Evolutionary conservation across 2,113 vertebrate genomes (phyloP).

Genomic region (Clarias magur): DNA sequence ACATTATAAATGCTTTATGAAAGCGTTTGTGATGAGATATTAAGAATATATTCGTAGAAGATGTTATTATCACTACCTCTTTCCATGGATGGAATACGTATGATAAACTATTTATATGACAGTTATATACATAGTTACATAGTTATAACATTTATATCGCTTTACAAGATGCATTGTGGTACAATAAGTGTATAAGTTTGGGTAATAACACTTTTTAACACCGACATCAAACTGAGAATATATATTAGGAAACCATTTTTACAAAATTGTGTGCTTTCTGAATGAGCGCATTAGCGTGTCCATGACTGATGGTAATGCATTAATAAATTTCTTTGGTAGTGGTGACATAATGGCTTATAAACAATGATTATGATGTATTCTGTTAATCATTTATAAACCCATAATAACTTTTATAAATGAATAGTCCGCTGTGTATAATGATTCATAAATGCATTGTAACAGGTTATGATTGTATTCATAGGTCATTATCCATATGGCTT

Average conservation of each 20-base stretch:
- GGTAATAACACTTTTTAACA: neutral
- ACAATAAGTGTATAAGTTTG: too few relatives aligned
- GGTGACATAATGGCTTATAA: too few relatives aligned
- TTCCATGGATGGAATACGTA: neutral
- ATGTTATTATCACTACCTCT: neutral
- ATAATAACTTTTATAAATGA: neutral
- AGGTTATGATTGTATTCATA: too few relatives aligned
- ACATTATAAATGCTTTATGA: neutral
- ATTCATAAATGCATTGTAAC: too few relatives aligned
- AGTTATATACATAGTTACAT: neutral
- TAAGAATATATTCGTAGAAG: neutral
- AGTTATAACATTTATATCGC: neutral
- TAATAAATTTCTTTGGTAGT: too few relatives aligned
- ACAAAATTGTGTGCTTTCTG: too few relatives aligned
- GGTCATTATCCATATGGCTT: too few relatives aligned
- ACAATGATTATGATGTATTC: neutral
- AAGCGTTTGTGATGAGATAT: neutral
- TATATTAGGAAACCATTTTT: too few relatives aligned
- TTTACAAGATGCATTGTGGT: neutral
- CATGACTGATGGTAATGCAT: too few relatives aligned
- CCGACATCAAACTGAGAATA: neutral
- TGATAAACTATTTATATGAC: neutral
- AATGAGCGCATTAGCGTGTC: too few relatives aligned
- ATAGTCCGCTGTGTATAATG: too few relatives aligned
- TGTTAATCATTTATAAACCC: neutral